Evolutionary conservation across 2,113 vertebrate species (phyloP), one percentile per base, ranked within the genome.

Genomic region (Chinchilla lanigera): DNA sequence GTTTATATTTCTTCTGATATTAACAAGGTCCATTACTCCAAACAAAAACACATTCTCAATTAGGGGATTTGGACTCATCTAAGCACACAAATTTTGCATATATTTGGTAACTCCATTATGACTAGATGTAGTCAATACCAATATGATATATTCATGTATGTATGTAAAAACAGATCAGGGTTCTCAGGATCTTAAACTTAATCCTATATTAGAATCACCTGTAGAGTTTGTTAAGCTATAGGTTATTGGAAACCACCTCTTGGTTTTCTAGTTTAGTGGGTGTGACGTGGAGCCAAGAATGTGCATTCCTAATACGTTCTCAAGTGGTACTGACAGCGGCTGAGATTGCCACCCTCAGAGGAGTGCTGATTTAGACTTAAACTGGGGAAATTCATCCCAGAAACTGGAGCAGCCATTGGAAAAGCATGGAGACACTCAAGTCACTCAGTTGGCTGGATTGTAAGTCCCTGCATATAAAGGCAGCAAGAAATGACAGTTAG

Each of bases 91-190:
- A 14, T 87, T 81, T 71, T 95, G 30, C 3, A 63, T 3, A 24
- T 50, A 54, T 83, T 96, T 96, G 52, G 44, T 83, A 88, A 93
- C 52, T 89, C 71, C 11, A 71, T 90, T 90, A 26, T 82, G 63
- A 90, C 50, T 35, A 54, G 26, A 14, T 44, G 35, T 30, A 47
- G 28, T 93, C 89, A 67, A 86, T 73, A 75, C 26, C 38, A 28
- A 52, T n/a, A 58, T 78, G 14, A n/a, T 41, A 38, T 65, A 81
- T 22, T 87, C 33, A 30, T 67, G 0, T 58, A 60, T 65, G 11
- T 84, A 8, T 77, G 20, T n/a, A 67, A 47, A 65, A 20, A 44
- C 19, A 77, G 52, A 65, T 35, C 22, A 69, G 28, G 6, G n/a
- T n/a, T 89, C 60, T 58, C 11, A n/a, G 44, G n/a, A 75, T 67